Conservation (phyloP, 1,140 invertebrate genomes). For the Lucilia cuprina region DNA sequence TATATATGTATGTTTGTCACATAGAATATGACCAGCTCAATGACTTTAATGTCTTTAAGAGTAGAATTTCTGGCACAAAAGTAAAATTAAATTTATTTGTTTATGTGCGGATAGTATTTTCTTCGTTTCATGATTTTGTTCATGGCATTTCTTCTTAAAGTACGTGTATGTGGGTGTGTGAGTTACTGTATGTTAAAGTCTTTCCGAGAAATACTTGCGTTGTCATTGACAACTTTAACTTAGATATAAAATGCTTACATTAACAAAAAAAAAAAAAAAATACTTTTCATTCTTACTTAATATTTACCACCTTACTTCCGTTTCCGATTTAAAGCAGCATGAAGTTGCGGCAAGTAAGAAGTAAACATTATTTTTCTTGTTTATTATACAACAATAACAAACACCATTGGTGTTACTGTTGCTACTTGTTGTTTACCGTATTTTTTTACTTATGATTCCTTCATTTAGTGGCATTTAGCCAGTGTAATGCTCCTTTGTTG, state of each 20-base stretch:
- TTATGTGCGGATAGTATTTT: background rate
- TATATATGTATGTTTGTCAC: background rate
- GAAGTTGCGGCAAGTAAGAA: background rate
- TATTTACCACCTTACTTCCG: background rate
- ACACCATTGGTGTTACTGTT: background rate
- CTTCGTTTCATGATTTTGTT: background rate
- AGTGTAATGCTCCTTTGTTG: background rate
- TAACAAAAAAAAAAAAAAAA: too few species aligned
- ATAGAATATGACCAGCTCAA: constrained; percentile 2
- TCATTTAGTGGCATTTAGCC: background rate
- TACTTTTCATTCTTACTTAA: background rate
- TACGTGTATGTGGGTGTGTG: too few species aligned
- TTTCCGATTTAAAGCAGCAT: background rate
- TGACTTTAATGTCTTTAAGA: background rate
- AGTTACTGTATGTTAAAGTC: background rate
- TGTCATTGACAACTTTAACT: constrained; percentile 11
- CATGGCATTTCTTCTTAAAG: too few species aligned
- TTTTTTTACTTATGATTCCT: background rate
- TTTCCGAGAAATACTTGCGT: background rate
- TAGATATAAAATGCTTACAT: background rate
- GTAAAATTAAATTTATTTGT: constrained; percentile 25
- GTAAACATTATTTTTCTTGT: constrained; percentile 20
- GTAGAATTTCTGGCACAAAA: background rate
- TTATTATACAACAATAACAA: constrained; percentile 26
- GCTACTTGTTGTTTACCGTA: background rate